These are phyloP conservation scores for Glyphotaelius pellucidus DNA, from an alignment of 2,888 invertebrate species.

Conservation along the genomic window DNA sequence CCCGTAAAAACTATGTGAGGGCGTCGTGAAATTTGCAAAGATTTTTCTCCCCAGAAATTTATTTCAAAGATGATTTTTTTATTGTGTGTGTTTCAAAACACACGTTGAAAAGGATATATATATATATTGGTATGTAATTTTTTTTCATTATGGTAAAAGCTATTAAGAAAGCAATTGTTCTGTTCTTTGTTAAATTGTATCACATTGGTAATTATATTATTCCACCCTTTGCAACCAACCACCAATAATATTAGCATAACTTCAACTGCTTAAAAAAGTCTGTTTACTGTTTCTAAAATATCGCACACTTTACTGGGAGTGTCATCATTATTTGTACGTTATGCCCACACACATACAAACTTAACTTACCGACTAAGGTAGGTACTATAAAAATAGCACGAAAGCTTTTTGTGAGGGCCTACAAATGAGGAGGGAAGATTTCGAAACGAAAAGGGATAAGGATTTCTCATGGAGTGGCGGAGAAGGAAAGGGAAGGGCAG, in stretches of 20 bases:
- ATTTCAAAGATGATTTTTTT: too few relatives aligned
- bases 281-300: too few relatives aligned
- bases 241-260: background rate
- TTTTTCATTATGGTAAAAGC: too few relatives aligned
- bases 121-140: too few relatives aligned
- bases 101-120: too few relatives aligned
- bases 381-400: background rate
- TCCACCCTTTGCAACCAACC: background rate
- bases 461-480: background rate
- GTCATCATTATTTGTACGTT: background rate
- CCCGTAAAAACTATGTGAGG: too few relatives aligned
- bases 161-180: background rate
- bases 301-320: background rate
- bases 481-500: background rate
- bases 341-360: background rate
- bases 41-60: too few relatives aligned
- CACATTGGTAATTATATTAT: background rate
- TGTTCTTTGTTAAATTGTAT: background rate
- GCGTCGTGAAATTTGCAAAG: too few relatives aligned
- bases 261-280: background rate
- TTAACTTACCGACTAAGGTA: background rate
- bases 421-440: constrained; percentile 11
- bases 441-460: constrained; percentile 42
- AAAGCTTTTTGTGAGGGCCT: constrained; percentile 23
- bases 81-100: too few relatives aligned